Conservation (phyloP, 2,113 vertebrate species). For the Python bivittatus region DNA sequence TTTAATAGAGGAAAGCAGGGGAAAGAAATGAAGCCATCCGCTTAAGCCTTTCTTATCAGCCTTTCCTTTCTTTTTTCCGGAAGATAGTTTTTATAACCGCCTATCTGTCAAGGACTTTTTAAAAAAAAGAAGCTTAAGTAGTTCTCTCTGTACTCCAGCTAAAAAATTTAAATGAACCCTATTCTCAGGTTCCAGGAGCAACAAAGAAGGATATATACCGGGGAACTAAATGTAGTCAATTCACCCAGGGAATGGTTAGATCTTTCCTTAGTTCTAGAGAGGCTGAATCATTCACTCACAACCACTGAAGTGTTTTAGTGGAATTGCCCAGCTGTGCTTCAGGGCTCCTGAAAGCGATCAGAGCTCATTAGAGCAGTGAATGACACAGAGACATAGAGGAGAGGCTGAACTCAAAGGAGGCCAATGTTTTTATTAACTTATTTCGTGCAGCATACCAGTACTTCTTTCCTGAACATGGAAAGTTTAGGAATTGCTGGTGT, state of each 20-base stretch:
- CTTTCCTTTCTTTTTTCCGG: conserved; percentile 15
- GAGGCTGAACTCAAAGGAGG: too few relatives aligned
- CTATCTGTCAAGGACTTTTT: background rate
- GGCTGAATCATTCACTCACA: background rate
- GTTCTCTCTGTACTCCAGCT: background rate
- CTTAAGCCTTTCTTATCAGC: background rate
- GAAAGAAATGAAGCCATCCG: background rate
- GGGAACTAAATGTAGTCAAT: fast-evolving
- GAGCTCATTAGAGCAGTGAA: background rate
- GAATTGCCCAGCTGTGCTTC: background rate
- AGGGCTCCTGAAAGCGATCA: background rate
- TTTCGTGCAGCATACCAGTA: background rate
- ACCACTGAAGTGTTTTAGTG: background rate
- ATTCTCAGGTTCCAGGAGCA: background rate
- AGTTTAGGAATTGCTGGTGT: background rate
- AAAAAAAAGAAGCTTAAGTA: background rate
- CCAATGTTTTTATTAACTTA: background rate
- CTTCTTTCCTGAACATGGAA: background rate
- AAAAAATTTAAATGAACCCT: background rate
- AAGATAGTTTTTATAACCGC: background rate
- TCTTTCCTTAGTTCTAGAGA: background rate
- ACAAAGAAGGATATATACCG: background rate
- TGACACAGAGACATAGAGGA: background rate
- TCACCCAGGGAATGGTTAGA: background rate
- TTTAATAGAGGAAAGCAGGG: background rate